phyloP scores from a whole-genome alignment of 2,113 vertebrate species.

The Todiramphus chloris region DNA sequence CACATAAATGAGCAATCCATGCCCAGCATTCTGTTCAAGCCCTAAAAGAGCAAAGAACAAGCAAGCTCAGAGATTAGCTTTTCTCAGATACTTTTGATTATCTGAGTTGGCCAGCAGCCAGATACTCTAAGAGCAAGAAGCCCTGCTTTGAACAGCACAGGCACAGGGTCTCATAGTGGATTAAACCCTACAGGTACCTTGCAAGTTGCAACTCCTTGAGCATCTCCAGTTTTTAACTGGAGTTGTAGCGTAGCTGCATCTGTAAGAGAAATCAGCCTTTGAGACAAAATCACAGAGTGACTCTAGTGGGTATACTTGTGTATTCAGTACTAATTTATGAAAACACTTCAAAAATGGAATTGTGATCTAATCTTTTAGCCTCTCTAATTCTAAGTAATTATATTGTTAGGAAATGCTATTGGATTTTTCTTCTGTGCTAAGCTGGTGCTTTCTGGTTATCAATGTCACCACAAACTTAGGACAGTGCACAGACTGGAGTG shows the following conservation, averaged over 20 bases:
- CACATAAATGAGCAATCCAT: neutral
- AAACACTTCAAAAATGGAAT: neutral
- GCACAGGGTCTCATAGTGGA: neutral
- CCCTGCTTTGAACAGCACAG: neutral
- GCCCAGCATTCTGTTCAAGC: neutral
- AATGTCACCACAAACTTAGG: neutral
- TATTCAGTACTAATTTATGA: neutral
- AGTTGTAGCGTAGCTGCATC: neutral
- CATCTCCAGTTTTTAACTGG: neutral
- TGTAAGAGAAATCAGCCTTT: neutral
- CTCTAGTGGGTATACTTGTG: fast-evolving
- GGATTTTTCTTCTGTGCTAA: neutral
- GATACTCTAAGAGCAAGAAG: neutral
- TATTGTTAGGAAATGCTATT: neutral
- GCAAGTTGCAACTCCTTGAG: neutral
- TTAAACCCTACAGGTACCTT: neutral
- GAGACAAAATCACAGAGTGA: neutral
- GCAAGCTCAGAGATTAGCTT: neutral
- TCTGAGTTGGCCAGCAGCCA: fast-evolving
- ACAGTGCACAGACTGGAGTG: neutral
- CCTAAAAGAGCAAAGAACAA: neutral
- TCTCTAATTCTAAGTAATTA: neutral
- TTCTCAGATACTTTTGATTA: neutral
- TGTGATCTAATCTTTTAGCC: neutral
- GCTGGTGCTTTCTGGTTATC: neutral